Evolutionary conservation across 2,113 vertebrate species (phyloP), one percentile per base, ranked within the genome.

Genomic region (Engraulis encrasicolus): DNA sequence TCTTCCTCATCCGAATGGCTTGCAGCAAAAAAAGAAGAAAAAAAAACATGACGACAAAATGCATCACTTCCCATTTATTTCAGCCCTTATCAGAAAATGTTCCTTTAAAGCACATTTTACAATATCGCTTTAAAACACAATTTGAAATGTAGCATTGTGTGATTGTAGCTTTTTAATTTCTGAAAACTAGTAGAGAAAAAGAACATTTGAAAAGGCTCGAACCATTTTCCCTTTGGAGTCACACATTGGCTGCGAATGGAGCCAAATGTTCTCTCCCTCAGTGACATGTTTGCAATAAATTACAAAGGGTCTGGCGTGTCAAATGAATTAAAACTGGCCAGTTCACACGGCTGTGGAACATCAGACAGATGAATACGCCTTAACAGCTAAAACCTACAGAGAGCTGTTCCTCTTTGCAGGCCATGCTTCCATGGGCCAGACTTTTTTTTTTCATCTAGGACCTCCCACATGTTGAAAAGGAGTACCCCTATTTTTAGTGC

Each of bases 311-410:
- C 48, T 81, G 77, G 61, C 34, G 82, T 82, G 80, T 80, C 80
- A 50, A 83, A 87, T 79, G 77, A 88, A 89, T 85, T 87, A 81
- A 82, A 90, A 38, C 38, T 83, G 82, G 82, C 87, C 83, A 87
- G 86, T 82, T 89, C 84, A 89, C 84, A 91, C 81, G 88, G 86
- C 79, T 85, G 82, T 86, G 91, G 88, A 91, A 89, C 84, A 79
- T 82, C 79, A 83, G 85, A 83, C 89, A 88, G 89, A 87, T 88
- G 45, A 91, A 89, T n/a, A 90, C 82, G 87, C 66, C 82, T 86
- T 87, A 91, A 88, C 91, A 66, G 86, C 83, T 66, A 78, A 74
- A 50, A 23, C 81, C 87, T 84, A 80, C 81, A 71, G 84, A 82
- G 74, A 81, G 87, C 80, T 71, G 87, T 85, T 88, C 87, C 83